Evolutionary conservation across 2,113 vertebrate species (phyloP).

Genomic region (Axis porcinus): DNA sequence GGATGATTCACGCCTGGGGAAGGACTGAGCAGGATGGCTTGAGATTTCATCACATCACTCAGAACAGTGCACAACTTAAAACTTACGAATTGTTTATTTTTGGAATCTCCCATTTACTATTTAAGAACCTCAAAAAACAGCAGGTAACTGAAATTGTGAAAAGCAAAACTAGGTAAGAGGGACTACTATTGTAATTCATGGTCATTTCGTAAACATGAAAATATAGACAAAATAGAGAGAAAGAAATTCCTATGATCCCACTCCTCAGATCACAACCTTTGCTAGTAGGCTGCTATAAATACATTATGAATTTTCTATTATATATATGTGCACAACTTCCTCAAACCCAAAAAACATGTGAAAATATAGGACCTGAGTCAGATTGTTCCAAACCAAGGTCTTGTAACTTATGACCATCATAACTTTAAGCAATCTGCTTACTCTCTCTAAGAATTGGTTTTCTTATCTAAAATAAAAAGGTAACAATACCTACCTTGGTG

Average conservation of each 20-base stretch:
- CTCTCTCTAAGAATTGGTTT: neutral
- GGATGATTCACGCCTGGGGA: neutral
- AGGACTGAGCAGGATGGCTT: neutral
- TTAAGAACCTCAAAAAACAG: neutral
- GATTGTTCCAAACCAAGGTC: neutral
- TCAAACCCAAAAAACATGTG: neutral
- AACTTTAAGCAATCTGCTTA: neutral
- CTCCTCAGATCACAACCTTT: neutral
- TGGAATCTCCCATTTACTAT: neutral
- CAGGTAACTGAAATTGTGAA: neutral
- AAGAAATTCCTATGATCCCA: neutral
- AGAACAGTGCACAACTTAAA: neutral
- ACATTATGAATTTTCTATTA: neutral
- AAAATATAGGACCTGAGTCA: neutral
- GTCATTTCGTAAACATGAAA: neutral
- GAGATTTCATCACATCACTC: neutral
- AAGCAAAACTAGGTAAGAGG: neutral
- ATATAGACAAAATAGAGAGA: neutral
- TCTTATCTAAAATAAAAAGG: neutral
- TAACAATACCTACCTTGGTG: neutral
- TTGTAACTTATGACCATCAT: neutral
- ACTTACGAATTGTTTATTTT: neutral
- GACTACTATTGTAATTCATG: neutral
- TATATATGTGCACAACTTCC: neutral
- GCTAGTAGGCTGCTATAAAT: neutral